Conservation (phyloP, 2,797 vertebrate genomes). For the Leptodactylus fallax region DNA sequence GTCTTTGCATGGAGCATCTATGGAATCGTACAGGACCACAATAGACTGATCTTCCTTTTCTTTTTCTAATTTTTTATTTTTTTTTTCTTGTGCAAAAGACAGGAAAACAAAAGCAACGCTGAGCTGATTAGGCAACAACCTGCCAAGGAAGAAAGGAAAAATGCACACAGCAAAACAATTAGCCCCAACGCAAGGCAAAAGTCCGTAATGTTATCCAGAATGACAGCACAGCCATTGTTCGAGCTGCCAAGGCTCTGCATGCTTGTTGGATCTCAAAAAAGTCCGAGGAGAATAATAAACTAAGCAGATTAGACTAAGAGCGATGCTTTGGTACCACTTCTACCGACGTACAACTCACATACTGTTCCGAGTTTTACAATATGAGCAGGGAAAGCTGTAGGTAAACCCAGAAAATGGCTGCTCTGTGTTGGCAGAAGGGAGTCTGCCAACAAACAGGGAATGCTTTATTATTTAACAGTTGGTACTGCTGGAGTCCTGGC, state of each 20-base stretch:
- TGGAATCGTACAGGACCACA: slow-evolving; percentile 16
- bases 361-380: slow-evolving; percentile 66
- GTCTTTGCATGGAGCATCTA: not conserved
- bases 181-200: slow-evolving; percentile 69
- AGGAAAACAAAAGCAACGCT: slow-evolving; percentile 58
- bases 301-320: slow-evolving; percentile 76
- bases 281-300: slow-evolving; percentile 75
- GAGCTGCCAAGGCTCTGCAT: slow-evolving; percentile 72
- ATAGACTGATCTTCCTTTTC: slow-evolving; percentile 54
- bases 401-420: slow-evolving; percentile 74
- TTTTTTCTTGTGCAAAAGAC: slow-evolving; percentile 60
- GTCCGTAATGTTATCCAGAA: slow-evolving; percentile 75
- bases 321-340: slow-evolving; percentile 67
- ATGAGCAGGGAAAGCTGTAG: slow-evolving; percentile 71
- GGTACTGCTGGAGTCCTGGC: slow-evolving; percentile 83
- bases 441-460: slow-evolving; percentile 78
- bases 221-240: slow-evolving; percentile 74
- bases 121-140: slow-evolving; percentile 64
- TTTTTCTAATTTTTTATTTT: slow-evolving; percentile 56
- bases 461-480: slow-evolving; percentile 87
- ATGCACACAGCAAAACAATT: slow-evolving; percentile 69
- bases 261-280: slow-evolving; percentile 71
- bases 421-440: slow-evolving; percentile 67
- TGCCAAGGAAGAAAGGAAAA: slow-evolving; percentile 62
- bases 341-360: slow-evolving; percentile 61